Evolutionary conservation across 2,888 invertebrate species (phyloP), one percentile per base, ranked within the genome.

Genomic region (Drosophila cyrtoloma): DNA sequence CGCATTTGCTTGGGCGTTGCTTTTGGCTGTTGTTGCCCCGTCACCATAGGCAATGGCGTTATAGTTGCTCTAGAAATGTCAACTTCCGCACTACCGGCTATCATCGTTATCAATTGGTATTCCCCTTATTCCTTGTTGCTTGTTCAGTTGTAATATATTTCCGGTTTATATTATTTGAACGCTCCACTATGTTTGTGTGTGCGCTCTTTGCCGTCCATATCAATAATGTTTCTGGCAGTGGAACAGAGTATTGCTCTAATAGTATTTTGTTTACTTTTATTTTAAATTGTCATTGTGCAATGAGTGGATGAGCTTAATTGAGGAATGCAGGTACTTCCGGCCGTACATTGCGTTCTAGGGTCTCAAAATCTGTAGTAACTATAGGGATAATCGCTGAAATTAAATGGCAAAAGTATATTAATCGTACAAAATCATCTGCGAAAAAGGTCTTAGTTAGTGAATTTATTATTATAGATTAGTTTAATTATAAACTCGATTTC

Each of bases 1-100:
- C 81, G 75, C 64, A 77, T 78, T 39, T 84, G 85, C 55, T 89
- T 89, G 52, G 90, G 85, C 35, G 81, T 89, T n/a, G 79, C 67
- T 50, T 79, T 75, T 28, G 59, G 64, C 7, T 79, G 78, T 37
- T 84, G 79, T 39, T 76, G 76, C 57, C 69, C 73, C 10, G 73
- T 51, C 30, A 63, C 71, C 39, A 70, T 72, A 33, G 81, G 63
- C 37, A 73, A 58, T 10, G 71, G 19, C 47, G 57, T 44, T 44
- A 37, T 53, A 32, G 62, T 50, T 52, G 60, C 55, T 53, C 62
- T 68, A 50, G 68, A 66, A 68, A 70, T 58, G 47, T 58, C 58
- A 47, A 50, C 69, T 52, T 75, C 64, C 7, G 53, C 44, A 16
- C 59, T 79, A 22, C 65, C 72, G 39, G 72, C 51, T 58, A 69